phyloP scores from a whole-genome alignment of 2,888 invertebrate genomes.

The Amphiduros pacificus region DNA sequence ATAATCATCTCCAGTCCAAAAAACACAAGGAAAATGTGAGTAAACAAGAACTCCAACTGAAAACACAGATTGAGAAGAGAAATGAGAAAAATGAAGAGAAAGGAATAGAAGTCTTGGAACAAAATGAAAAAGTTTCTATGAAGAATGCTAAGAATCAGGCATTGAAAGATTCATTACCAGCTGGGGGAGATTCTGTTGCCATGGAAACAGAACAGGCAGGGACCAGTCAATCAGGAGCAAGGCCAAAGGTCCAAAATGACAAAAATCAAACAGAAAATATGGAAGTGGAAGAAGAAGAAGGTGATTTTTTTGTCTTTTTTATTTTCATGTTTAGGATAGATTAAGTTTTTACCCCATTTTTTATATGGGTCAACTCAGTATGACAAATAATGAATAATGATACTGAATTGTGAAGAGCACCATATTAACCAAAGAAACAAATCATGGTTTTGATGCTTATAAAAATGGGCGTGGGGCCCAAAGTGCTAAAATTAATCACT shows the following conservation, averaged over 20 bases:
- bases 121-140: conserved; percentile 20
- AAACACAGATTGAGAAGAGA: conserved; percentile 15
- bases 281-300: too few relatives aligned
- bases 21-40: conserved; percentile 70
- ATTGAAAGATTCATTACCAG: conserved; percentile 12
- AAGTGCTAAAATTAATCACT: too few relatives aligned
- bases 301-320: too few relatives aligned
- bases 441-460: too few relatives aligned
- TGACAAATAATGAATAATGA: too few relatives aligned
- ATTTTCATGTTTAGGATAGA: too few relatives aligned
- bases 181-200: background rate
- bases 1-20: conserved; percentile 88
- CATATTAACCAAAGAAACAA: too few relatives aligned
- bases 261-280: too few relatives aligned
- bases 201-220: background rate
- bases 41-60: conserved; percentile 25
- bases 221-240: background rate
- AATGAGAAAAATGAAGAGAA: conserved; percentile 33
- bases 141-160: conserved; percentile 21
- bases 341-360: too few relatives aligned
- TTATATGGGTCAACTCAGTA: too few relatives aligned
- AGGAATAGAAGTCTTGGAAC: conserved; percentile 14
- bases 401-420: too few relatives aligned
- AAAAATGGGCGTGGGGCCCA: too few relatives aligned
- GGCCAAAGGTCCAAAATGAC: conserved; percentile 1